Conservation (phyloP, 2,113 vertebrate species). For the Pangasianodon gigas region DNA sequence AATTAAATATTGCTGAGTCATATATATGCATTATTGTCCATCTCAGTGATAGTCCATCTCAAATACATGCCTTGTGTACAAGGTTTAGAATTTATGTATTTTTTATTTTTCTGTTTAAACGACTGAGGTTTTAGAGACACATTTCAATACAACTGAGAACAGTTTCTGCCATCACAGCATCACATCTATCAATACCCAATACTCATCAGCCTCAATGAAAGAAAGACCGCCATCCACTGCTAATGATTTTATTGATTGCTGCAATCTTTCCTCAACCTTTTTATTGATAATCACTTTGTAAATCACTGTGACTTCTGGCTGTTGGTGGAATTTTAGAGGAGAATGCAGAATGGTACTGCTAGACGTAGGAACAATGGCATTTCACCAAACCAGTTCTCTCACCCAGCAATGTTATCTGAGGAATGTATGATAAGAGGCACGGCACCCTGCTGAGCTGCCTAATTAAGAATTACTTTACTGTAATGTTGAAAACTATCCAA, state of each 20-base stretch:
- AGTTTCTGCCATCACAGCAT: conserved; percentile 11
- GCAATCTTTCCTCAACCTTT: conserved; percentile 12
- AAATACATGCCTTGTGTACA: not conserved
- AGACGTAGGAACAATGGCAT: conserved; percentile 24
- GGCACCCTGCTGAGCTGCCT: conserved; percentile 25
- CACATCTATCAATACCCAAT: conserved; percentile 32
- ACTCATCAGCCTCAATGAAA: conserved; percentile 34
- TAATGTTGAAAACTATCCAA: conserved; percentile 40
- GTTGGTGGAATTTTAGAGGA: conserved; percentile 14
- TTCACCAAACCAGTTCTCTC: conserved; percentile 46
- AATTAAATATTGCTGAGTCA: not conserved
- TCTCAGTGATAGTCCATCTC: not conserved
- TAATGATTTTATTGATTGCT: conserved; percentile 49
- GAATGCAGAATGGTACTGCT: conserved; percentile 17
- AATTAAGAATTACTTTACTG: conserved; percentile 38
- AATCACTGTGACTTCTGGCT: conserved; percentile 14
- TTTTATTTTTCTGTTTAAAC: not conserved
- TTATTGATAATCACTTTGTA: conserved; percentile 22
- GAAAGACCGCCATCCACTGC: not conserved
- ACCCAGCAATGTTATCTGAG: conserved; percentile 49
- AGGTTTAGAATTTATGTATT: not conserved
- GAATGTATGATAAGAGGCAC: conserved; percentile 39
- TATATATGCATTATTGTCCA: not conserved
- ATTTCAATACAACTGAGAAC: not conserved
- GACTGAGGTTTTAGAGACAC: not conserved